phyloP scores from a whole-genome alignment of 2,797 vertebrate species.

The Pseudomugil gertrudae region DNA sequence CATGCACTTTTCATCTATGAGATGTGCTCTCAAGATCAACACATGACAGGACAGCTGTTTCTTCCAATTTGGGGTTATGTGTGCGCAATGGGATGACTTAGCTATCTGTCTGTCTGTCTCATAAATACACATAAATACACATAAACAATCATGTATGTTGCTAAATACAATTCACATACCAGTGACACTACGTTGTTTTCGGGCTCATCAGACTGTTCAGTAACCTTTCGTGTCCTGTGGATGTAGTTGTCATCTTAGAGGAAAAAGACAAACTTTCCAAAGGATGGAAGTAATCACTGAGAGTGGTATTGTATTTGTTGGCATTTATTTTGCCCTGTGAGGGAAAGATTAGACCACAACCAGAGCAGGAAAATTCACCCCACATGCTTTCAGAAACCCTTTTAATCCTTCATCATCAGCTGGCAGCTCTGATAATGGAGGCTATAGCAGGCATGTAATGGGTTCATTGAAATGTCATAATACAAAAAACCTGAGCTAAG shows the following conservation, averaged over 20 bases:
- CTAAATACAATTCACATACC: conserved; percentile 7
- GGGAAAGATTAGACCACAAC: conserved; percentile 57
- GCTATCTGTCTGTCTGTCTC: too few relatives aligned
- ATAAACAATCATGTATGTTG: not conserved
- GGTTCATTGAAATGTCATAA: conserved; percentile 28
- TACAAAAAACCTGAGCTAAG: conserved; percentile 17
- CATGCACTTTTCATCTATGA: too few relatives aligned
- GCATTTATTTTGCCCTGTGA: conserved; percentile 57
- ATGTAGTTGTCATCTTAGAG: conserved; percentile 32
- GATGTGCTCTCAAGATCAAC: too few relatives aligned
- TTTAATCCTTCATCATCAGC: conserved; percentile 53
- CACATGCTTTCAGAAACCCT: conserved; percentile 61
- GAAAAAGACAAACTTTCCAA: conserved; percentile 54
- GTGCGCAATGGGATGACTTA: too few relatives aligned
- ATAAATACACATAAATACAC: not conserved
- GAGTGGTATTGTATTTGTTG: conserved; percentile 66
- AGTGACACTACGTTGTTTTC: conserved; percentile 37
- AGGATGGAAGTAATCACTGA: conserved; percentile 61
- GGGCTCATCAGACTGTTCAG: conserved; percentile 35
- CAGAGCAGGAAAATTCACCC: conserved; percentile 56
- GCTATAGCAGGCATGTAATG: conserved; percentile 17
- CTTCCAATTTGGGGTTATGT: too few relatives aligned
- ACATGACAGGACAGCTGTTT: too few relatives aligned
- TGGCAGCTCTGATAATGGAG: conserved; percentile 39
- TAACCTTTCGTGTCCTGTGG: conserved; percentile 35